These are phyloP conservation scores for Trichechus manatus DNA, from an alignment of 2,113 vertebrate genomes.

Conservation along the genomic window DNA sequence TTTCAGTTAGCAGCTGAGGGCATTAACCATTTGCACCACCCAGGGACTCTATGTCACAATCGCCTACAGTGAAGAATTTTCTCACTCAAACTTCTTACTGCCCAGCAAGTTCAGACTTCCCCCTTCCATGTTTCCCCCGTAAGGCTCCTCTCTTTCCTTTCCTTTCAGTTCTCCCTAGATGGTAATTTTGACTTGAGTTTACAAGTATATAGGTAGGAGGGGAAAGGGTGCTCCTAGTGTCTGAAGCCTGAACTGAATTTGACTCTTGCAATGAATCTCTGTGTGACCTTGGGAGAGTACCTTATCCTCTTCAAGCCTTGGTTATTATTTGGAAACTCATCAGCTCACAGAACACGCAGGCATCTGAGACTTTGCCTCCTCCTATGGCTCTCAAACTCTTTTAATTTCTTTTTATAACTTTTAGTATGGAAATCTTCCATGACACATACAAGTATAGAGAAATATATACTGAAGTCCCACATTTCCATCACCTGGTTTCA, in stretches of 20 bases:
- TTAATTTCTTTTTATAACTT: background rate
- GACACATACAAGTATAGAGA: background rate
- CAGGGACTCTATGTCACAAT: background rate
- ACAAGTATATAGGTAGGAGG: background rate
- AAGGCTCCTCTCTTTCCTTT: background rate
- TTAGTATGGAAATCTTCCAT: background rate
- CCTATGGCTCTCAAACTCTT: background rate
- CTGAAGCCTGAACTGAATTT: background rate
- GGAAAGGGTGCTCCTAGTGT: background rate
- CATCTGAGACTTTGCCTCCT: background rate
- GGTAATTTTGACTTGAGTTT: background rate
- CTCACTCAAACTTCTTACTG: background rate
- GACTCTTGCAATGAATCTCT: background rate
- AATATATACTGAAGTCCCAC: background rate
- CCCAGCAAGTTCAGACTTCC: background rate
- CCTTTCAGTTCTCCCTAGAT: background rate
- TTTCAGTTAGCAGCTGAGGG: background rate
- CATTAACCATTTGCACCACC: background rate
- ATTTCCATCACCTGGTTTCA: background rate
- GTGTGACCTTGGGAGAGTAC: background rate
- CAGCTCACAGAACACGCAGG: background rate
- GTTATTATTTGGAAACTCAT: background rate
- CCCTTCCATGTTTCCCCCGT: accelerated
- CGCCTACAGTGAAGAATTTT: background rate
- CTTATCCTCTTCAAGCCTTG: background rate